Evolutionary conservation across 2,113 vertebrate species (phyloP).

Genomic region (Recurvirostra avosetta): DNA sequence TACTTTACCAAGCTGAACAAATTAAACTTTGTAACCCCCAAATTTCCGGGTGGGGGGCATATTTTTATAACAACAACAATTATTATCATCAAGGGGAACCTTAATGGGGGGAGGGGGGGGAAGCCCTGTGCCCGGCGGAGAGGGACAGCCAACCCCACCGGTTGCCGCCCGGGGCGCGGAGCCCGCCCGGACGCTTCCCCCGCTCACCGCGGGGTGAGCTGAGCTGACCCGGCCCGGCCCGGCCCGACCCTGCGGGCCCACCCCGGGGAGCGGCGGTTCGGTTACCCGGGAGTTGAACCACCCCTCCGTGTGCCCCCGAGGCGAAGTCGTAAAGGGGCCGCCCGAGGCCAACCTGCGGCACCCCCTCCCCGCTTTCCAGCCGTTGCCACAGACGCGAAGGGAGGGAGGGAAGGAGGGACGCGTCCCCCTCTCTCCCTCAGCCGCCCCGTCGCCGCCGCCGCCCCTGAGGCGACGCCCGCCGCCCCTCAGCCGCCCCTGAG

Average conservation of each 20-base stretch:
- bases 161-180: background rate
- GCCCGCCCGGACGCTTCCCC: background rate
- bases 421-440: background rate
- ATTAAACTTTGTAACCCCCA: background rate
- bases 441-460: background rate
- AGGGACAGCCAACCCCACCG: background rate
- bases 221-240: background rate
- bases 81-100: no score
- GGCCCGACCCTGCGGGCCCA: background rate
- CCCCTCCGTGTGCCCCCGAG: background rate
- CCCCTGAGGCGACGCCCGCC: background rate
- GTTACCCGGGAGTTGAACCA: background rate
- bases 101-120: no score
- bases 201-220: no score
- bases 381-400: background rate
- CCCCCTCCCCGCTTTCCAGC: background rate
- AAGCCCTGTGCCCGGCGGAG: background rate
- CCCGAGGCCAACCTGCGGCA: background rate
- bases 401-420: background rate
- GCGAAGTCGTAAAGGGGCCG: no score
- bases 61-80: background rate
- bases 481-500: background rate
- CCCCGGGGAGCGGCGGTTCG: no score
- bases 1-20: background rate
- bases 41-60: background rate